Conservation (phyloP, 2,113 vertebrate genomes). For the Chlorocebus sabaeus region DNA sequence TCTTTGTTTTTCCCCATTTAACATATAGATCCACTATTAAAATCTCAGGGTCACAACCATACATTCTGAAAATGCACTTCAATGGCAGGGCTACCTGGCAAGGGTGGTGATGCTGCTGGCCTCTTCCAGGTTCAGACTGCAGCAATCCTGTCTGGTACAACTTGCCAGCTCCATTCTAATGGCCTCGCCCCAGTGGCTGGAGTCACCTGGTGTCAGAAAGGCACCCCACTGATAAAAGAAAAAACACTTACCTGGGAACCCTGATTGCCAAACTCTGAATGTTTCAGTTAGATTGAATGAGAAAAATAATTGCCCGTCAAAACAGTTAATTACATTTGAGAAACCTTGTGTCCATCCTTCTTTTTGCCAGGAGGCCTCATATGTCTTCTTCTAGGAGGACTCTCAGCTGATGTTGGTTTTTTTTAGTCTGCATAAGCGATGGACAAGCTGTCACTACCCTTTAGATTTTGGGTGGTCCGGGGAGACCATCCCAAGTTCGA, state of each 20-base stretch:
- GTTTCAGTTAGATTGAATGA: neutral
- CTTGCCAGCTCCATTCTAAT: neutral
- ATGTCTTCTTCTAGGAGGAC: neutral
- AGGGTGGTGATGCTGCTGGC: no score
- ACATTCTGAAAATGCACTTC: neutral
- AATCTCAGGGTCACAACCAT: neutral
- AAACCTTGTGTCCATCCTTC: neutral
- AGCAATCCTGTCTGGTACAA: no score
- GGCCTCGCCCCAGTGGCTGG: neutral
- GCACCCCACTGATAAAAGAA: neutral
- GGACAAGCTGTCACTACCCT: neutral
- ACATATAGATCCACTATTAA: neutral
- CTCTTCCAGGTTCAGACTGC: neutral
- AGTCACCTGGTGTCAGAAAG: neutral
- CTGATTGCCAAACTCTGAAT: neutral
- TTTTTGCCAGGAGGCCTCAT: neutral
- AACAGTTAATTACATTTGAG: neutral
- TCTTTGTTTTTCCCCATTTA: neutral
- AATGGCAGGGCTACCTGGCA: neutral
- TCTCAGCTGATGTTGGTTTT: neutral
- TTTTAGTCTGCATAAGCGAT: neutral
- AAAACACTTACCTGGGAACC: neutral
- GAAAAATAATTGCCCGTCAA: conserved; percentile 32
- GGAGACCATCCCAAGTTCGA: no score
- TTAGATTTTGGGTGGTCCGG: neutral